Conservation (phyloP, 1,140 invertebrate species). For the Saccostrea cuccullata region DNA sequence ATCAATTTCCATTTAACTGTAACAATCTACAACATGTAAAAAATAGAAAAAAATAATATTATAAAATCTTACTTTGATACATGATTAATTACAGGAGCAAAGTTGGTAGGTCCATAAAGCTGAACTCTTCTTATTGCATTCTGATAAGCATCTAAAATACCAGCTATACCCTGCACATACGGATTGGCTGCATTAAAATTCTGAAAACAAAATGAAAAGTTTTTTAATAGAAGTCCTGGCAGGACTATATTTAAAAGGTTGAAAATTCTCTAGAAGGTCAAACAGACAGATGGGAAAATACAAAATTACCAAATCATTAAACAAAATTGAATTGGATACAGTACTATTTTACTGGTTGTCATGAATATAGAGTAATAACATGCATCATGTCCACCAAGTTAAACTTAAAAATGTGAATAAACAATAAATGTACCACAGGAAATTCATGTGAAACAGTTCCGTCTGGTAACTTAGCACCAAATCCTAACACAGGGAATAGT, state of each 20-base stretch:
- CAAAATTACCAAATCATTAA: too few species aligned
- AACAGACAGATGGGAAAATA: too few species aligned
- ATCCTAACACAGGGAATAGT: constrained; percentile 78
- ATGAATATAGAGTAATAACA: too few species aligned
- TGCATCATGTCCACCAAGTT: background rate
- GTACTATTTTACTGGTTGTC: too few species aligned
- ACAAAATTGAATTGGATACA: too few species aligned
- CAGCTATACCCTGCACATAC: constrained; percentile 77
- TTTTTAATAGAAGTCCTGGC: too few species aligned
- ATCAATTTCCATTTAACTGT: too few species aligned
- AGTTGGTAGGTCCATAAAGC: constrained; percentile 85
- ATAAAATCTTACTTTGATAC: constrained; percentile 64
- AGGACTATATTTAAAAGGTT: too few species aligned
- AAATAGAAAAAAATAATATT: background rate
- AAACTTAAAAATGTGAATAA: background rate
- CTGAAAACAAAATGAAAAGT: constrained; percentile 48
- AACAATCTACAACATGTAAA: too few species aligned
- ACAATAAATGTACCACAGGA: constrained; percentile 71
- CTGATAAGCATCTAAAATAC: constrained; percentile 78
- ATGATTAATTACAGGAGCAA: constrained; percentile 83
- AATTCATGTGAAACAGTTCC: constrained; percentile 77
- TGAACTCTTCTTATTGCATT: constrained; percentile 80
- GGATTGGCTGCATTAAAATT: constrained; percentile 71
- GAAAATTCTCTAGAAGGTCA: too few species aligned
- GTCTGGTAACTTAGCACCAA: constrained; percentile 77